phyloP scores from a whole-genome alignment of 2,888 invertebrate genomes.

The Diachrysia chrysitis region DNA sequence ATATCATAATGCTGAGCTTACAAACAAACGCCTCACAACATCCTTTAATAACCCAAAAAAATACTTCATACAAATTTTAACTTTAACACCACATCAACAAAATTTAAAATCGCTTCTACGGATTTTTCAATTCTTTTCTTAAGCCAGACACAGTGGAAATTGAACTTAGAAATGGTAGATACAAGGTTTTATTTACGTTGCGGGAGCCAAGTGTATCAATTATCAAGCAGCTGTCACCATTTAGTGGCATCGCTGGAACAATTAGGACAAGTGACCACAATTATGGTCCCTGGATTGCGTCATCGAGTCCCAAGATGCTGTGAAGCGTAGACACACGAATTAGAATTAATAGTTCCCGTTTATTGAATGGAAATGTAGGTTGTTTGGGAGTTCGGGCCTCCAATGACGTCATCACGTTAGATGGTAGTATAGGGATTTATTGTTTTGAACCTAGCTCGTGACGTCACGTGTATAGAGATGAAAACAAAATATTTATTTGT shows the following conservation, averaged over 20 bases:
- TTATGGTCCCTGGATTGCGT: constrained; percentile 79
- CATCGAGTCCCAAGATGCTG: constrained; percentile 69
- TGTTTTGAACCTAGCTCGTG: constrained; percentile 8
- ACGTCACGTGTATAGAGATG: not conserved
- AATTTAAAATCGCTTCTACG: constrained; percentile 25
- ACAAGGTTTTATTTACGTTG: constrained; percentile 43
- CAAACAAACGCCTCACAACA: constrained; percentile 66
- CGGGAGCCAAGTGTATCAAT: constrained; percentile 75
- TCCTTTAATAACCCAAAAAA: constrained; percentile 62
- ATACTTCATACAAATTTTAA: constrained; percentile 48
- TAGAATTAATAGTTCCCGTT: constrained; percentile 80
- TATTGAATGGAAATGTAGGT: constrained; percentile 74
- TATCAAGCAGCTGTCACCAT: constrained; percentile 83
- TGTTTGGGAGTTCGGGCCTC: constrained; percentile 56
- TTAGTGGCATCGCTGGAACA: constrained; percentile 76
- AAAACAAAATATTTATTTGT: not conserved
- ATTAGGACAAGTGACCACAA: constrained; percentile 87
- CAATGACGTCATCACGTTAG: constrained; percentile 52
- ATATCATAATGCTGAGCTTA: constrained; percentile 60
- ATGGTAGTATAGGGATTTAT: constrained; percentile 19
- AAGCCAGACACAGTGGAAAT: not conserved
- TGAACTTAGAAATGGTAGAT: not conserved
- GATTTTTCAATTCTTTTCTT: constrained; percentile 45
- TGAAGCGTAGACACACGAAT: constrained; percentile 72
- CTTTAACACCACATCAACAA: constrained; percentile 50